Conservation (phyloP, 2,113 vertebrate species). For the Protobothrops mucrosquamatus region DNA sequence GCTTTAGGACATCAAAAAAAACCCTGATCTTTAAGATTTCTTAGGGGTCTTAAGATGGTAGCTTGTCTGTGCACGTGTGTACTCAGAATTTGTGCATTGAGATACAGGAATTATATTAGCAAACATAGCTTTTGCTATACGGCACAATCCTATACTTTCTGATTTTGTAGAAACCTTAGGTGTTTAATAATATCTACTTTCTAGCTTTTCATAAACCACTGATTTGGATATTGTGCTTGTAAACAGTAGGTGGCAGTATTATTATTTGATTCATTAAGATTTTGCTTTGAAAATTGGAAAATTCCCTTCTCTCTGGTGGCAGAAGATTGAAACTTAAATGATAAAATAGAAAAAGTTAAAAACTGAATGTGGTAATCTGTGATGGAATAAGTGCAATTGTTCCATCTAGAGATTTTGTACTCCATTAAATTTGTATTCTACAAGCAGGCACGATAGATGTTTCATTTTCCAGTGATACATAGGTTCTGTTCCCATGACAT, state of each 20-base stretch:
- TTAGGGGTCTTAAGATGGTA: neutral
- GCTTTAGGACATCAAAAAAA: neutral
- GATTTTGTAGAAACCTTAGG: neutral
- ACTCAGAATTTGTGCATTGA: neutral
- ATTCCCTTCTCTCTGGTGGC: neutral
- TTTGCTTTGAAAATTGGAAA: neutral
- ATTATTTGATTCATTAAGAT: neutral
- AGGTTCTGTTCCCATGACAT: too few species aligned
- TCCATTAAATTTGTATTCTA: neutral
- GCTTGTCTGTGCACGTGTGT: neutral
- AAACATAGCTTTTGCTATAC: neutral
- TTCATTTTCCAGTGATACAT: too few species aligned
- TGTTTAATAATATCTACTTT: neutral
- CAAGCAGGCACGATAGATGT: too few species aligned
- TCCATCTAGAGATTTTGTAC: neutral
- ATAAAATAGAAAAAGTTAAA: neutral
- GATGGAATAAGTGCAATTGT: neutral
- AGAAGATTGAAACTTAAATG: neutral
- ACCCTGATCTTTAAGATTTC: neutral
- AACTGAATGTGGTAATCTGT: neutral
- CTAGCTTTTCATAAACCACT: neutral
- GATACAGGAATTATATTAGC: neutral
- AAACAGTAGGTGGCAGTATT: conserved; percentile 13
- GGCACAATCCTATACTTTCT: neutral
- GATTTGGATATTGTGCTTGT: neutral